Conservation (phyloP, 35 echinoderm and acorn worm species). For the Lytechinus pictus region DNA sequence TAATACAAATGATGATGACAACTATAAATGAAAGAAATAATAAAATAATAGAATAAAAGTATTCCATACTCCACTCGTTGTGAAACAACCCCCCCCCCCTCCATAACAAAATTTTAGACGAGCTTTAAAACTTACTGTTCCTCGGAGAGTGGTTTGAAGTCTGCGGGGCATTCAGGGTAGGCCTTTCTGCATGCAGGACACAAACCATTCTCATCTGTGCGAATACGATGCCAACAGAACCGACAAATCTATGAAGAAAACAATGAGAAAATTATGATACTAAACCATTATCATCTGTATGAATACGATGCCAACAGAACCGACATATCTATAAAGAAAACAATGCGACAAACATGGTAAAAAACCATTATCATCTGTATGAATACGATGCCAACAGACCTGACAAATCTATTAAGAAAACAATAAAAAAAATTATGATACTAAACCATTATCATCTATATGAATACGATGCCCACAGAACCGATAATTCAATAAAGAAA, state of each 20-base stretch:
- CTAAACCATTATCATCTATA: slow-evolving; percentile 92
- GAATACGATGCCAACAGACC: slow-evolving; percentile 98
- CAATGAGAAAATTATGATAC: not conserved
- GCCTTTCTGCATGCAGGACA: slow-evolving; percentile 97
- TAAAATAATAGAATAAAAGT: no score
- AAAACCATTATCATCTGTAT: slow-evolving; percentile 95
- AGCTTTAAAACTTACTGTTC: slow-evolving; percentile 87
- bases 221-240: slow-evolving; percentile 99
- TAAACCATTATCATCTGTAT: slow-evolving; percentile 94
- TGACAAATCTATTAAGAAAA: slow-evolving; percentile 75
- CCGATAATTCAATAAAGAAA: slow-evolving; percentile 71
- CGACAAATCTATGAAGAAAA: slow-evolving; percentile 81
- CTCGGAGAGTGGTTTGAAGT: slow-evolving; percentile 99
- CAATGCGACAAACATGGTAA: not conserved
- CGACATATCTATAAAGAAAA: slow-evolving; percentile 77
- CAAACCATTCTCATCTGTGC: slow-evolving; percentile 98
- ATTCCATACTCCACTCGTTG: no score
- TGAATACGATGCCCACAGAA: slow-evolving; percentile 99
- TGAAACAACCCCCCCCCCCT: no score
- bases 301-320: slow-evolving; percentile 99
- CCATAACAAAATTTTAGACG: no score
- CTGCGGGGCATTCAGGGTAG: slow-evolving; percentile 95
- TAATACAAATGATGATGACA: no score
- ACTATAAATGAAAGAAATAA: no score
- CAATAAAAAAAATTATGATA: not conserved